phyloP scores from a whole-genome alignment of 2,888 invertebrate genomes.

The Xanthorhoe designata region DNA sequence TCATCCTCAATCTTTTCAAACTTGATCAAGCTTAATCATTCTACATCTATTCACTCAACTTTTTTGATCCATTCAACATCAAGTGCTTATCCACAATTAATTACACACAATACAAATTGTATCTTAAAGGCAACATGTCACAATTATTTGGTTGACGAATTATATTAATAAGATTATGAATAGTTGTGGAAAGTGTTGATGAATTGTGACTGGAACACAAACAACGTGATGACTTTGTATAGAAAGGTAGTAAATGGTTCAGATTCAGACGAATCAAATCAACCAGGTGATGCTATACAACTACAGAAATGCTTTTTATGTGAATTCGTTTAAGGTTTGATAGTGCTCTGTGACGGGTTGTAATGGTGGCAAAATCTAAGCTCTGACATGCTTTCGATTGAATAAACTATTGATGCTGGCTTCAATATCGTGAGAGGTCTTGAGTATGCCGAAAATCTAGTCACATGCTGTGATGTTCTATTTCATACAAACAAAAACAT shows the following conservation, averaged over 20 bases:
- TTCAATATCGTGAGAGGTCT: too few species aligned
- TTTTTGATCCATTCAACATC: slow-evolving; percentile 7
- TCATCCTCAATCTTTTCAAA: not conserved
- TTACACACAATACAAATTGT: slow-evolving; percentile 26
- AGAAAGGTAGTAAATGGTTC: slow-evolving; percentile 39
- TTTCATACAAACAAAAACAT: too few species aligned
- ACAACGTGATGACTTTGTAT: slow-evolving; percentile 55
- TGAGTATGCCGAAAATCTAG: too few species aligned
- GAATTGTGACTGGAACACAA: slow-evolving; percentile 65
- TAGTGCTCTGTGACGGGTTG: too few species aligned
- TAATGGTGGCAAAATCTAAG: too few species aligned
- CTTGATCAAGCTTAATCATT: slow-evolving; percentile 11
- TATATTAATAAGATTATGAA: slow-evolving; percentile 39
- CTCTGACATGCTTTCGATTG: too few species aligned
- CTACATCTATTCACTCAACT: slow-evolving; percentile 8
- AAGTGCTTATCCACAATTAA: slow-evolving; percentile 21
- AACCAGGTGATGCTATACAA: not conserved
- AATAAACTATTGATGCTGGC: too few species aligned
- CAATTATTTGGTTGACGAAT: slow-evolving; percentile 29
- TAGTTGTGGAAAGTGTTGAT: slow-evolving; percentile 59
- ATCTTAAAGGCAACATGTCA: slow-evolving; percentile 37
- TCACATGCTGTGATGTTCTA: too few species aligned
- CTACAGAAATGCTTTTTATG: too few species aligned
- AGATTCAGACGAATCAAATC: slow-evolving; percentile 49
- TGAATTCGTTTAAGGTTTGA: too few species aligned